Evolutionary conservation across 2,888 invertebrate genomes (phyloP).

Genomic region (Aelia acuminata): DNA sequence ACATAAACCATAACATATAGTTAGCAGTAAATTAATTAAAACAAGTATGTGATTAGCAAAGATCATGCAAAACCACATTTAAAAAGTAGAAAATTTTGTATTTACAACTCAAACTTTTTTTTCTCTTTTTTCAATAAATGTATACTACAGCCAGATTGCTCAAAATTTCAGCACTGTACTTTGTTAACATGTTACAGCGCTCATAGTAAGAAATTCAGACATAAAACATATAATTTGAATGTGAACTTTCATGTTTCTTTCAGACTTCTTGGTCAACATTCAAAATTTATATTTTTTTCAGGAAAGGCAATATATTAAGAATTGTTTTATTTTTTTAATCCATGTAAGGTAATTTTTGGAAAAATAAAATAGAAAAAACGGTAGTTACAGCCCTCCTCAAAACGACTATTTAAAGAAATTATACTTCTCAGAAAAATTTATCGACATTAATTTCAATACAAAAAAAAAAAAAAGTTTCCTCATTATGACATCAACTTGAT

Average conservation of each 20-base stretch:
- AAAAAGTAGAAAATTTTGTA: neutral
- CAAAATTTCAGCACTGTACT: slow-evolving; percentile 23
- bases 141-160: neutral
- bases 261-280: neutral
- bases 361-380: neutral
- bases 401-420: neutral
- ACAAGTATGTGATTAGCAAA: neutral
- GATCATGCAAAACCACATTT: slow-evolving; percentile 1
- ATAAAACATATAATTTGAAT: neutral
- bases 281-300: neutral
- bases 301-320: neutral
- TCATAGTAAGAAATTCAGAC: neutral
- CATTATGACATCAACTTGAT: neutral
- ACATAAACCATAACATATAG: neutral
- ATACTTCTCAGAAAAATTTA: neutral
- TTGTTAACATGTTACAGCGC: slow-evolving; percentile 31
- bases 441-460: neutral
- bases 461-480: neutral
- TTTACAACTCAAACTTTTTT: neutral
- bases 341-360: neutral
- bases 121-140: neutral
- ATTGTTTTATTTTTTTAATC: neutral
- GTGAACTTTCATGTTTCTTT: neutral
- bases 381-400: neutral
- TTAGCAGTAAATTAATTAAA: neutral